Evolutionary conservation across 2,113 vertebrate species (phyloP).

Genomic region (Oreotragus oreotragus): DNA sequence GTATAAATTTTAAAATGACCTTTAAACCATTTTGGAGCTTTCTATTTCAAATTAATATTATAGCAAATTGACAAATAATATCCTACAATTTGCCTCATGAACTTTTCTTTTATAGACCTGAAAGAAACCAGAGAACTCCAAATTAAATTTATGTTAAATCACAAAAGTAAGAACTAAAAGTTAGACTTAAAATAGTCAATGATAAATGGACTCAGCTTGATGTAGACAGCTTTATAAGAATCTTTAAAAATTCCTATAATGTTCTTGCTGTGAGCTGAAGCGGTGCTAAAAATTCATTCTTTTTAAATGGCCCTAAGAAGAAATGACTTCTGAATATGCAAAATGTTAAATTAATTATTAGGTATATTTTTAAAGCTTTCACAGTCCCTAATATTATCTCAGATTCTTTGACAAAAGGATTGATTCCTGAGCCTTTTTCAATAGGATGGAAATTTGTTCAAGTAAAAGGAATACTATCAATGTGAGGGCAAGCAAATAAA

Average conservation of each 20-base stretch:
- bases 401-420: not conserved
- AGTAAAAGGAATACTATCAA: not conserved
- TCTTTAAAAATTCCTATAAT: slow-evolving; percentile 26
- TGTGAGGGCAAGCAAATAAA: not conserved
- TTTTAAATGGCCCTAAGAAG: not conserved
- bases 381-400: not conserved
- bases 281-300: not conserved
- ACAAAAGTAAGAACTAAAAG: slow-evolving; percentile 37
- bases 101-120: slow-evolving; percentile 20
- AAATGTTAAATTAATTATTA: slow-evolving; percentile 43
- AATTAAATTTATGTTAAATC: slow-evolving; percentile 45
- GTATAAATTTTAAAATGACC: slow-evolving; percentile 6
- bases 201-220: slow-evolving; percentile 30
- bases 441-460: not conserved
- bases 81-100: not conserved
- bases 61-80: slow-evolving; percentile 18
- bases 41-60: slow-evolving; percentile 27
- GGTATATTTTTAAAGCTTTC: slow-evolving; percentile 21
- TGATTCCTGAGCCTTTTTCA: not conserved
- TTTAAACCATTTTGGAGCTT: not conserved
- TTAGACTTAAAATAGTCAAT: slow-evolving; percentile 34
- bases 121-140: not conserved
- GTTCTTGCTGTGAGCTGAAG: slow-evolving; percentile 20
- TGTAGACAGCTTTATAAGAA: slow-evolving; percentile 21
- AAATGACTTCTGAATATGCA: slow-evolving; percentile 12